Conservation (phyloP, 2,113 vertebrate species). For the Ploceus nigricollis region DNA sequence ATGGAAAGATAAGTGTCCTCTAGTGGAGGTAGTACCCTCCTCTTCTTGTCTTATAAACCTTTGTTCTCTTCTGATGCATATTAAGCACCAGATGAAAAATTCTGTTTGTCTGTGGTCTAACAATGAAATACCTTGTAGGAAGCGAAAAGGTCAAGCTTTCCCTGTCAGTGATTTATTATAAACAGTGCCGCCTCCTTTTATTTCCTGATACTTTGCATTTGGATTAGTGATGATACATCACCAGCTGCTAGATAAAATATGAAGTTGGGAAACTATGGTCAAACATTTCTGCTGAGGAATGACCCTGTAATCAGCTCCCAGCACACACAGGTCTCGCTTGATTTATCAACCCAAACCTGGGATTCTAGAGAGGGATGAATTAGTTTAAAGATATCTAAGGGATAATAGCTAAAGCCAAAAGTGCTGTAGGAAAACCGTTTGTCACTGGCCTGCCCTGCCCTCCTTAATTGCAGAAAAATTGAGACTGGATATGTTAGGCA, state of each 20-base stretch:
- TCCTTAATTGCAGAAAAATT: conserved; percentile 72
- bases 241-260: conserved; percentile 71
- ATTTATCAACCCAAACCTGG: conserved; percentile 73
- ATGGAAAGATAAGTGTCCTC: conserved; percentile 29
- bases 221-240: conserved; percentile 61
- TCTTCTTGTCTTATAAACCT: conserved; percentile 55
- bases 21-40: background rate
- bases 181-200: conserved; percentile 62
- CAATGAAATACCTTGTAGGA: conserved; percentile 73
- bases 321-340: conserved; percentile 60
- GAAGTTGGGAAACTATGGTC: conserved; percentile 70
- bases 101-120: conserved; percentile 71
- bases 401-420: conserved; percentile 57
- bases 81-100: conserved; percentile 72
- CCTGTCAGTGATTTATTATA: conserved; percentile 74
- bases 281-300: conserved; percentile 58
- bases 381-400: conserved; percentile 61
- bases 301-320: conserved; percentile 65
- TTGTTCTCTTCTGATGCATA: conserved; percentile 68
- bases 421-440: conserved; percentile 60
- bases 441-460: conserved; percentile 58
- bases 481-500: conserved; percentile 38
- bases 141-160: conserved; percentile 67
- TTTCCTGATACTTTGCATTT: conserved; percentile 69
- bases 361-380: conserved; percentile 58